Conservation (phyloP, 2,888 invertebrate genomes). For the Strigamia crassipes region DNA sequence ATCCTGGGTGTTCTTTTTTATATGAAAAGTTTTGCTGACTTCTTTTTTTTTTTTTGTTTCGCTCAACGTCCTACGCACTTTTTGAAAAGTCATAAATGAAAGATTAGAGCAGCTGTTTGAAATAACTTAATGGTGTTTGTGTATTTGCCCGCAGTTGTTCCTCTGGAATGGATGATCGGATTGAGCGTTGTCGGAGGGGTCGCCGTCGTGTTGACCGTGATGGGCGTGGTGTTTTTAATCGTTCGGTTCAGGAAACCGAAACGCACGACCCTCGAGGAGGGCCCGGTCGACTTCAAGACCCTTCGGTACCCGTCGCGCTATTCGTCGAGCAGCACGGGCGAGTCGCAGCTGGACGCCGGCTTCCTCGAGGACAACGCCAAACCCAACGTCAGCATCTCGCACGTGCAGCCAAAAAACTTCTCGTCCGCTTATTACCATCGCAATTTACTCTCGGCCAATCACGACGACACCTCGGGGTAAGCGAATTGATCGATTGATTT, state of each 20-base stretch:
- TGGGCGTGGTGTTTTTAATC: neutral
- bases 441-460: neutral
- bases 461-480: neutral
- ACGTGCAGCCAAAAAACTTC: neutral
- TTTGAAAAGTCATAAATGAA: no score
- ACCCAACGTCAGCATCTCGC: neutral
- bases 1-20: no score
- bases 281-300: neutral
- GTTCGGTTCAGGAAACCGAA: neutral
- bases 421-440: neutral
- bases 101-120: no score
- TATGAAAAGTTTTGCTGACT: no score
- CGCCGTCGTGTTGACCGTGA: neutral
- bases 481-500: neutral
- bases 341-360: neutral
- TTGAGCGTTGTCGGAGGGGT: neutral
- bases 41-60: no score
- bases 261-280: neutral
- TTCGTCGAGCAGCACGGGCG: neutral
- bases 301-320: neutral
- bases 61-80: no score
- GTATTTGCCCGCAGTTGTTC: no score
- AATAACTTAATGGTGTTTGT: no score
- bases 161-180: no score
- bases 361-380: neutral